Conservation (phyloP, 2,113 vertebrate species). For the Epinephelus cyanopodus region DNA sequence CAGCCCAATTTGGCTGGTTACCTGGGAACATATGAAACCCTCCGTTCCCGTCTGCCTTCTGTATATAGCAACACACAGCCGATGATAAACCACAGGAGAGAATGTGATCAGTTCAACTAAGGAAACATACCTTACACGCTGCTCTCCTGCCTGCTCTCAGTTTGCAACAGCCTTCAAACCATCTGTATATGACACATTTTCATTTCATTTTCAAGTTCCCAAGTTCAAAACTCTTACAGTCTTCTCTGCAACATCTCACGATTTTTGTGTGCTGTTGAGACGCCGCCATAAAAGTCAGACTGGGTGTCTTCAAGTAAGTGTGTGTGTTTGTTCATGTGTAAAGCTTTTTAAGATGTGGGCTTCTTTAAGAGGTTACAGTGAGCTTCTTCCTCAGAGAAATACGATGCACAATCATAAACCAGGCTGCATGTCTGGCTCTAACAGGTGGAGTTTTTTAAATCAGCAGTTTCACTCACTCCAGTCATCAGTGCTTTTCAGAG, state of each 20-base stretch:
- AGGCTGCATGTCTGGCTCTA: background rate
- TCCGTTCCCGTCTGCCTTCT: conserved; percentile 22
- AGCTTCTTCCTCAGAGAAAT: conserved; percentile 18
- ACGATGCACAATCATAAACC: conserved; percentile 3
- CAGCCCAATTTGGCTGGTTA: conserved; percentile 36
- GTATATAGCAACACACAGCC: conserved; percentile 2
- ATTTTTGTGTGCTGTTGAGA: conserved; percentile 20
- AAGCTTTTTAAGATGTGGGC: conserved; percentile 34
- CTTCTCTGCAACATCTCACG: conserved; percentile 18
- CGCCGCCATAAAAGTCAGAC: background rate
- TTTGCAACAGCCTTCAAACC: conserved; percentile 29
- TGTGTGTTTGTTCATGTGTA: conserved; percentile 22
- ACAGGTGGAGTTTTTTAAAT: background rate
- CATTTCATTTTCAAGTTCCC: conserved; percentile 12
- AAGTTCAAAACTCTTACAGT: conserved; percentile 20
- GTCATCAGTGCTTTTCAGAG: background rate
- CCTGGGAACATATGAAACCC: conserved; percentile 41
- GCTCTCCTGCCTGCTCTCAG: conserved; percentile 1
- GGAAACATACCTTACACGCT: background rate
- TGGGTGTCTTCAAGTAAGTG: background rate
- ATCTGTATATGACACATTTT: conserved; percentile 40
- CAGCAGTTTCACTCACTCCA: conserved; percentile 1
- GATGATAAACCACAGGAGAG: conserved; percentile 11
- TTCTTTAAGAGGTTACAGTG: conserved; percentile 7
- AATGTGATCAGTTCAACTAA: conserved; percentile 28